Evolutionary conservation across 2,888 invertebrate species (phyloP).

Genomic region (Phortica magna): DNA sequence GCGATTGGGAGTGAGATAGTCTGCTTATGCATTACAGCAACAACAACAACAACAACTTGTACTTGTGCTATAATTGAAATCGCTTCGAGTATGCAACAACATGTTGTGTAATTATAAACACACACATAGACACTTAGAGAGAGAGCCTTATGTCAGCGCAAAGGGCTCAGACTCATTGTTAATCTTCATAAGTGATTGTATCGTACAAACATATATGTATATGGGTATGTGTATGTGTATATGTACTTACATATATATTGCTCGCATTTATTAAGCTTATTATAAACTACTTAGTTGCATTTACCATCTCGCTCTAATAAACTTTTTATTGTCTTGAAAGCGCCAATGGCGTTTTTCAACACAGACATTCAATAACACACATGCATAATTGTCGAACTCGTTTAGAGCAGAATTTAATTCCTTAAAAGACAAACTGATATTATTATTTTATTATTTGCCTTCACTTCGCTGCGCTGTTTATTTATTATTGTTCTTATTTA

Average conservation of each 20-base stretch:
- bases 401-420: too few relatives aligned
- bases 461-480: too few relatives aligned
- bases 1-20: background rate
- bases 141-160: background rate
- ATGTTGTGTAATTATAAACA: conserved; percentile 22
- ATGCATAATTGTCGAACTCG: background rate
- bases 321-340: background rate
- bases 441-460: too few relatives aligned
- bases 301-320: conserved; percentile 4
- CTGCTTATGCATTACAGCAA: background rate
- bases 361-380: background rate
- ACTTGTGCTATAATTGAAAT: conserved; percentile 20
- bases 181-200: background rate
- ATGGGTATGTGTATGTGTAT: background rate
- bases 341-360: conserved; percentile 11
- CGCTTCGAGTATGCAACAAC: conserved; percentile 12
- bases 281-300: conserved; percentile 27
- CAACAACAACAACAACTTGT: background rate
- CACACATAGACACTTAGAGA: background rate
- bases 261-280: conserved; percentile 19
- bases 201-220: background rate
- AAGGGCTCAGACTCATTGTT: too few relatives aligned
- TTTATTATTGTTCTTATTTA: too few relatives aligned
- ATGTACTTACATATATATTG: background rate
- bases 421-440: too few relatives aligned